Conservation (phyloP, 2,113 vertebrate species). For the Alouatta palliata region DNA sequence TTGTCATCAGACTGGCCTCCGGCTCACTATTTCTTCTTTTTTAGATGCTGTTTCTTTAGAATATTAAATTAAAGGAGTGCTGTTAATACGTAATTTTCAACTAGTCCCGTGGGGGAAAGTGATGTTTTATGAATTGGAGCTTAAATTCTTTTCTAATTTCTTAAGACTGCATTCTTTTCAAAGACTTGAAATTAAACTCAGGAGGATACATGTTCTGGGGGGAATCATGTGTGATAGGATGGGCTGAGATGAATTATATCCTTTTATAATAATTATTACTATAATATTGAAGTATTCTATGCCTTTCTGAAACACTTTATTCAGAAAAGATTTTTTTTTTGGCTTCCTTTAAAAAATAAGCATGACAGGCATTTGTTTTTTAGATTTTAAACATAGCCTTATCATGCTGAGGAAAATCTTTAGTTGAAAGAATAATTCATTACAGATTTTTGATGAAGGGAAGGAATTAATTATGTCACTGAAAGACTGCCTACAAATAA, state of each 20-base stretch:
- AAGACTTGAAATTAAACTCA: conserved; percentile 48
- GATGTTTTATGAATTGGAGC: conserved; percentile 21
- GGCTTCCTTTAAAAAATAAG: conserved; percentile 57
- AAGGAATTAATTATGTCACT: conserved; percentile 40
- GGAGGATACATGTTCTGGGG: not conserved
- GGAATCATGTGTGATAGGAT: not conserved
- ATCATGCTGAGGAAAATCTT: conserved; percentile 46
- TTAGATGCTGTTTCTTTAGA: conserved; percentile 29
- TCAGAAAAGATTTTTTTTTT: not conserved
- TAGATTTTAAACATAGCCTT: conserved; percentile 54
- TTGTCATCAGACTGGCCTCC: not conserved
- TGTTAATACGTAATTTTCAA: conserved; percentile 35
- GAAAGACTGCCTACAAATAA: conserved; percentile 54
- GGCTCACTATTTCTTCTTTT: not conserved
- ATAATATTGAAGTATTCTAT: not conserved
- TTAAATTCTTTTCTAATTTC: conserved; percentile 37
- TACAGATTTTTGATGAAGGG: conserved; percentile 52
- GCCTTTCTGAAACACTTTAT: conserved; percentile 58
- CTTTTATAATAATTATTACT: conserved; percentile 43
- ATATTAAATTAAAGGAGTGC: conserved; percentile 33
- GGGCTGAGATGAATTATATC: not conserved
- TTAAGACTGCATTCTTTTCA: conserved; percentile 55
- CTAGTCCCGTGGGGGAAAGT: not conserved
- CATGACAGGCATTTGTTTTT: conserved; percentile 12
- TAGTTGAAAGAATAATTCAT: conserved; percentile 67